Evolutionary conservation across 2,797 vertebrate genomes (phyloP).

Genomic region (Sebastolobus alascanus): DNA sequence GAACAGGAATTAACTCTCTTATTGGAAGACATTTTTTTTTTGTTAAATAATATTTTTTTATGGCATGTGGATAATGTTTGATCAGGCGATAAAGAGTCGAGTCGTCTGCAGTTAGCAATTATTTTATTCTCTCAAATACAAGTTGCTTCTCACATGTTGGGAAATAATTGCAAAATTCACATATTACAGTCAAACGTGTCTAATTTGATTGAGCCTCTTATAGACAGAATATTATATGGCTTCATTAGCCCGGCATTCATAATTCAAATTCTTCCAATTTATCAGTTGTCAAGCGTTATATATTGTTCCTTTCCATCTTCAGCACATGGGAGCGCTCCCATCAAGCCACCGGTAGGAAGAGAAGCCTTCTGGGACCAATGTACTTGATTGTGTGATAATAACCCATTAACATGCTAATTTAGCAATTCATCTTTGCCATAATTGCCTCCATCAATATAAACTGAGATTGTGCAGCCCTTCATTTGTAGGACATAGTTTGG

Average conservation of each 20-base stretch:
- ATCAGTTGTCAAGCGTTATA: conserved; percentile 52
- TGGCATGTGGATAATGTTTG: not conserved
- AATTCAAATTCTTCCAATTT: conserved; percentile 56
- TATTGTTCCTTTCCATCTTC: conserved; percentile 42
- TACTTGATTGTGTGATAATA: conserved; percentile 67
- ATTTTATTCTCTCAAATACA: conserved; percentile 12
- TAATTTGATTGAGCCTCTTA: conserved; percentile 24
- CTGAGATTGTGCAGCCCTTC: conserved; percentile 17
- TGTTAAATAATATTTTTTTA: too few relatives aligned
- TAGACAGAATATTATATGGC: conserved; percentile 11
- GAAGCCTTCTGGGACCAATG: conserved; percentile 56
- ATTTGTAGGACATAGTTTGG: conserved; percentile 35
- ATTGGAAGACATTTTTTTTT: too few relatives aligned
- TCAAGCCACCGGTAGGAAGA: conserved; percentile 36
- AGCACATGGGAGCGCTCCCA: conserved; percentile 50
- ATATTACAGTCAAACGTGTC: not conserved
- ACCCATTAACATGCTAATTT: conserved; percentile 76
- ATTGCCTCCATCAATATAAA: conserved; percentile 74
- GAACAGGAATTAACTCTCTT: too few relatives aligned
- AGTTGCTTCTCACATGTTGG: not conserved
- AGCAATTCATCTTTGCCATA: conserved; percentile 62
- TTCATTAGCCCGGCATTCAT: conserved; percentile 48
- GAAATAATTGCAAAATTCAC: not conserved
- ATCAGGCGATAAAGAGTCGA: not conserved
- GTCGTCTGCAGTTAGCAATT: not conserved